phyloP scores from a whole-genome alignment of 2,888 invertebrate genomes.

The Cheilosia soror region DNA sequence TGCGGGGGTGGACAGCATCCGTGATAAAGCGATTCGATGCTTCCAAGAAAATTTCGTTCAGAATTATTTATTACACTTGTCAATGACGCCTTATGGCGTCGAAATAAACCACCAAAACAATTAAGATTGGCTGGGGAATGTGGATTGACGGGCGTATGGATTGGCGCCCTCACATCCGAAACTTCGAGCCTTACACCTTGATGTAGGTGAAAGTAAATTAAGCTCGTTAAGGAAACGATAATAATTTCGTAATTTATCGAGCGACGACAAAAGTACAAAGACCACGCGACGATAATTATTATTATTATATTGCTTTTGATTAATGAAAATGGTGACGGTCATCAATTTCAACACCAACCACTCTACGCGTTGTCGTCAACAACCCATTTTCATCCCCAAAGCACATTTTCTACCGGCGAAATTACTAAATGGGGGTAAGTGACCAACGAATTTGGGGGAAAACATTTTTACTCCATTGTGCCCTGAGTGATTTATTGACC shows the following conservation, averaged over 20 bases:
- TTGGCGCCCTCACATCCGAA: neutral
- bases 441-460: neutral
- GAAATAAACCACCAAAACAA: conserved; percentile 48
- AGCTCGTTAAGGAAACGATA: conserved; percentile 64
- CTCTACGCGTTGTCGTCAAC: neutral
- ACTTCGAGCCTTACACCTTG: conserved; percentile 27
- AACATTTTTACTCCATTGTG: conserved; percentile 30
- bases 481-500: conserved; percentile 70
- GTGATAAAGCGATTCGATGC: conserved; percentile 11
- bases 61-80: conserved; percentile 45
- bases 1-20: conserved; percentile 12
- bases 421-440: neutral
- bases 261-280: conserved; percentile 41
- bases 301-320: conserved; percentile 70
- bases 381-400: conserved; percentile 32
- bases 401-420: neutral
- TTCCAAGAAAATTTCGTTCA: conserved; percentile 23
- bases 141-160: neutral
- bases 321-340: conserved; percentile 66
- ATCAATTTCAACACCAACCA: conserved; percentile 59
- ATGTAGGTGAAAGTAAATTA: conserved; percentile 41
- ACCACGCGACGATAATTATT: conserved; percentile 64
- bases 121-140: conserved; percentile 9
- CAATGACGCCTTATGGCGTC: conserved; percentile 38
- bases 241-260: conserved; percentile 63